These are phyloP conservation scores for Chymomyza procnemis DNA, from an alignment of 2,888 invertebrate genomes.

Conservation along the genomic window DNA sequence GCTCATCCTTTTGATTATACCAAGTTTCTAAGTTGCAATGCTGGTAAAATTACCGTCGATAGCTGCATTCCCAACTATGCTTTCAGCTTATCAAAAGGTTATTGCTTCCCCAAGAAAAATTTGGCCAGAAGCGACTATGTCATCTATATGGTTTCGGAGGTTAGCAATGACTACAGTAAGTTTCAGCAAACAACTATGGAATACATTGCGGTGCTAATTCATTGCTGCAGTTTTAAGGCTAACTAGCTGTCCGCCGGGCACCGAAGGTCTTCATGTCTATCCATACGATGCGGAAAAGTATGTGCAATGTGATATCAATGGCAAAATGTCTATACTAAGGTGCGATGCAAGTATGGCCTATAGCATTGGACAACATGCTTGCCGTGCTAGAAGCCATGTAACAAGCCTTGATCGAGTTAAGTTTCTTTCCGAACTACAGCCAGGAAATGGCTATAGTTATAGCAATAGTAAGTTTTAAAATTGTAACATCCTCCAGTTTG, in stretches of 20 bases:
- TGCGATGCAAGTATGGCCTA: slow-evolving; percentile 83
- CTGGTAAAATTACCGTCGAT: background rate
- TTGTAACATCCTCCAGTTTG: background rate
- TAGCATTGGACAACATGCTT: slow-evolving; percentile 66
- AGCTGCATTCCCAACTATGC: background rate
- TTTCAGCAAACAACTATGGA: background rate
- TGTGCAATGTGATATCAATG: slow-evolving; percentile 82
- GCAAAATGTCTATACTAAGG: slow-evolving; percentile 80
- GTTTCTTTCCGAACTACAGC: slow-evolving; percentile 38
- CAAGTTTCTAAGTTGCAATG: background rate
- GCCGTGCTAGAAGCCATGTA: slow-evolving; percentile 45
- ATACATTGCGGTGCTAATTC: background rate
- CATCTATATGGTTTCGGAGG: background rate
- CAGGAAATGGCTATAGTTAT: slow-evolving; percentile 36
- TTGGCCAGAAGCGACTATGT: slow-evolving; percentile 44
- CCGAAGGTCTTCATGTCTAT: slow-evolving; percentile 82
- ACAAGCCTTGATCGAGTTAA: slow-evolving; percentile 47
- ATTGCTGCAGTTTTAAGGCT: slow-evolving; percentile 51
- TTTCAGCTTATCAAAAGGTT: slow-evolving; percentile 53
- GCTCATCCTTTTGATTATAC: background rate
- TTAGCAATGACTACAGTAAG: background rate
- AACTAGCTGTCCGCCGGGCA: slow-evolving; percentile 78
- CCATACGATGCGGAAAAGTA: slow-evolving; percentile 82
- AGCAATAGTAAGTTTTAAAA: slow-evolving; percentile 25
- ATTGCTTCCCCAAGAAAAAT: slow-evolving; percentile 34